Percentiles rank a stretch among this genome's conserved stretches.
Evolutionary conservation across 2,888 invertebrate species (phyloP).

Genomic region (Acanthacorydalis orientalis): DNA sequence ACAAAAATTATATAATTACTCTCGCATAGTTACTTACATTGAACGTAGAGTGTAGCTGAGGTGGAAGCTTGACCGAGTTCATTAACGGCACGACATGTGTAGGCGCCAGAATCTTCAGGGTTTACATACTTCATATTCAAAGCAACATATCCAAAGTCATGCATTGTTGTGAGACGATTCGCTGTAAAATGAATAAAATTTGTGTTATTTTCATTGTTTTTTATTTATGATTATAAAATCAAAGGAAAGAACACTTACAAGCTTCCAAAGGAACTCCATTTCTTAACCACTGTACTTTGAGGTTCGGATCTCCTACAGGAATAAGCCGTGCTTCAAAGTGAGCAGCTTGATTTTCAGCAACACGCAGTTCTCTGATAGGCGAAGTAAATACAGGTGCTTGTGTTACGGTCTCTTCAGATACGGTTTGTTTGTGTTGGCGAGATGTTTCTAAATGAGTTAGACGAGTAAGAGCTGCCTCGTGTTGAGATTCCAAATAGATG

Average conservation of each 20-base stretch:
- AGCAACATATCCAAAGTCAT: slow-evolving; percentile 96
- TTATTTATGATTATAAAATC: background rate
- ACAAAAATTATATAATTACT: background rate
- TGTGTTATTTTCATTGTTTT: slow-evolving; percentile 4
- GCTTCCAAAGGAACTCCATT: slow-evolving; percentile 85
- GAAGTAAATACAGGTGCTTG: slow-evolving; percentile 88
- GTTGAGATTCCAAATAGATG: slow-evolving; percentile 74
- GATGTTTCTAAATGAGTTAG: slow-evolving; percentile 66
- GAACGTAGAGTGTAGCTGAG: slow-evolving; percentile 77
- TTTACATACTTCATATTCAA: slow-evolving; percentile 87
- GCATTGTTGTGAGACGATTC: slow-evolving; percentile 85
- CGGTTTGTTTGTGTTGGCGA: slow-evolving; percentile 52
- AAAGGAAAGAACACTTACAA: slow-evolving; percentile 35
- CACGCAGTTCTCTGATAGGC: slow-evolving; percentile 71
- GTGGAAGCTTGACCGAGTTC: slow-evolving; percentile 91
- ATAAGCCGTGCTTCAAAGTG: slow-evolving; percentile 89
- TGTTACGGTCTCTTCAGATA: slow-evolving; percentile 60
- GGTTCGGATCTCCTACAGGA: slow-evolving; percentile 82
- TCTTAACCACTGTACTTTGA: slow-evolving; percentile 86
- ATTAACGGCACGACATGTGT: slow-evolving; percentile 84
- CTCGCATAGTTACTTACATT: slow-evolving; percentile 41
- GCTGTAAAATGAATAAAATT: slow-evolving; percentile 29
- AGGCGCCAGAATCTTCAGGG: slow-evolving; percentile 92
- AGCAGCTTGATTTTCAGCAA: slow-evolving; percentile 80
- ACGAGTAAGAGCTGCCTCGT: slow-evolving; percentile 68